A percentile compares a stretch with the other conserved stretches of the same genome.
Evolutionary conservation across 2,113 vertebrate species (phyloP).

Genomic region (Podilymbus podiceps): DNA sequence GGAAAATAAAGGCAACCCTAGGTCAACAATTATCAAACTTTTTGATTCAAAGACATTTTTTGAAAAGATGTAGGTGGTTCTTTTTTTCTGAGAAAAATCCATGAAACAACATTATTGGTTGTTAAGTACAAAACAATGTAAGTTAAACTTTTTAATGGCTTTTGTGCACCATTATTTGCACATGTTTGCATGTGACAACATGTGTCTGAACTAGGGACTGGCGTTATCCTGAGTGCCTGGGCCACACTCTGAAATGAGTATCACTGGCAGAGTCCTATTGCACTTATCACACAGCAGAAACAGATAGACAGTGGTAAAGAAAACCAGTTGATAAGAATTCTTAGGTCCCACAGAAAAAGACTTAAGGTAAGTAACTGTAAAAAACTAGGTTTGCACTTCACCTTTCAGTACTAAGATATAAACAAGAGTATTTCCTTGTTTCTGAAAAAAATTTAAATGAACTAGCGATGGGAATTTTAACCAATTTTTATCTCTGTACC

Average conservation of each 20-base stretch:
- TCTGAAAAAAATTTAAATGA: neutral
- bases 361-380: neutral
- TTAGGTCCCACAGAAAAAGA: neutral
- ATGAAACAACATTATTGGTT: neutral
- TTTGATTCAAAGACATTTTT: neutral
- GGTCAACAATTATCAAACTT: neutral
- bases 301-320: neutral
- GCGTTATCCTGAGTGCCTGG: neutral
- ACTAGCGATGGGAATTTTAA: no score
- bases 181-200: fast-evolving
- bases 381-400: neutral
- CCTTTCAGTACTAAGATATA: neutral
- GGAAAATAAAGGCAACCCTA: neutral
- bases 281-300: neutral
- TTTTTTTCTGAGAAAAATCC: neutral
- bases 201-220: neutral
- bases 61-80: neutral
- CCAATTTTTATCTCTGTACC: neutral
- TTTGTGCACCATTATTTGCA: neutral
- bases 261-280: neutral
- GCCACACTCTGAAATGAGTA: neutral
- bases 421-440: neutral
- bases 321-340: neutral
- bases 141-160: neutral
- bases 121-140: neutral